These are phyloP conservation scores for Hartigia nigra DNA, from an alignment of 2,888 invertebrate species.

Conservation along the genomic window DNA sequence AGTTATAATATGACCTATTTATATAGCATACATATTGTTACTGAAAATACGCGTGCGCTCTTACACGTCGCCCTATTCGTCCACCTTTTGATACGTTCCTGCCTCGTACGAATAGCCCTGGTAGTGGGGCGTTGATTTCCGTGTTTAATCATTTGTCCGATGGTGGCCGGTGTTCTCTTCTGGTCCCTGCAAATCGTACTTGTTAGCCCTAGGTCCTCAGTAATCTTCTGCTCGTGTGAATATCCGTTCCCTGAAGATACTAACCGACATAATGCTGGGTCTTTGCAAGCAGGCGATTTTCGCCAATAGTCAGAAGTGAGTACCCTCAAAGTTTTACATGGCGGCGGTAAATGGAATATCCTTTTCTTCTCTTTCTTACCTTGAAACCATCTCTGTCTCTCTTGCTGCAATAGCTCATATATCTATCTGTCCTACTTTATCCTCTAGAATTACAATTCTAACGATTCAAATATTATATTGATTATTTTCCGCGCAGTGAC, in stretches of 20 bases:
- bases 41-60: neutral
- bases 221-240: neutral
- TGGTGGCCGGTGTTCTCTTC: conserved; percentile 39
- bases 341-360: neutral
- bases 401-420: neutral
- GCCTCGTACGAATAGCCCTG: neutral
- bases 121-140: neutral
- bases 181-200: conserved; percentile 30
- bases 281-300: conserved; percentile 57
- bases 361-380: neutral
- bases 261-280: conserved; percentile 51
- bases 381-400: neutral
- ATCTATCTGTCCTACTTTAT: neutral
- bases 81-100: neutral
- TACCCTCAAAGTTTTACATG: conserved; percentile 25
- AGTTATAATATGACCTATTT: neutral
- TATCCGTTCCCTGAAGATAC: neutral
- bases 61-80: neutral
- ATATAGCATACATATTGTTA: neutral
- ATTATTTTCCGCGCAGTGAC: conserved; percentile 36
- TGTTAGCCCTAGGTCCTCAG: neutral
- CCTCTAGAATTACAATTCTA: neutral
- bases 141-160: conserved; percentile 44
- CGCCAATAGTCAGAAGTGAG: conserved; percentile 61
- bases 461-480: conserved; percentile 27